Percentiles rank a stretch among this genome's conserved stretches.
phyloP scores from a whole-genome alignment of 2,888 invertebrate species.

The Galeruca laticollis region DNA sequence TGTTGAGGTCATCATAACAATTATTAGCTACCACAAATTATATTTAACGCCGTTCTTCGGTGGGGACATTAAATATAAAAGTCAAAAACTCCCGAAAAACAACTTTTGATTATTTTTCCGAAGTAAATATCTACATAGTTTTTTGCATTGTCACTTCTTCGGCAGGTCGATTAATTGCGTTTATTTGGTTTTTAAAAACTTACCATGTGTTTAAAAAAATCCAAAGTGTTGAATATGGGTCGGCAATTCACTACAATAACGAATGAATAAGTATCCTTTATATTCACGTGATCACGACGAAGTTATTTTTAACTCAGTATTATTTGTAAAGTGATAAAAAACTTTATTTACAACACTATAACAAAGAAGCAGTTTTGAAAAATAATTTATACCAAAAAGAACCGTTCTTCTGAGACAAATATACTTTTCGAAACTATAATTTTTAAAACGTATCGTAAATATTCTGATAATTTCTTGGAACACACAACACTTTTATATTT shows the following conservation, averaged over 20 bases:
- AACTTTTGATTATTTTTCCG: neutral
- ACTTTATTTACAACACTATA: constrained; percentile 48
- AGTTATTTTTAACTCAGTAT: constrained; percentile 53
- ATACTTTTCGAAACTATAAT: constrained; percentile 30
- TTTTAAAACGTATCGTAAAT: constrained; percentile 24
- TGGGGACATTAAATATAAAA: neutral
- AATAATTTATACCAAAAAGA: constrained; percentile 30
- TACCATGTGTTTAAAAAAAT: constrained; percentile 48
- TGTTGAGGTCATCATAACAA: constrained; percentile 9
- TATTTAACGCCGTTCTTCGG: neutral
- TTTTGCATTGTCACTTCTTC: neutral
- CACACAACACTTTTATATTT: constrained; percentile 36
- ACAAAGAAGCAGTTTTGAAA: constrained; percentile 41
- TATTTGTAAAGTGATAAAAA: constrained; percentile 53
- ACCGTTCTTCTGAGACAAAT: constrained; percentile 16
- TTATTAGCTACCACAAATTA: neutral
- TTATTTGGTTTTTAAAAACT: constrained; percentile 36
- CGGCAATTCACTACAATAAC: constrained; percentile 33
- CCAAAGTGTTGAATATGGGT: constrained; percentile 33
- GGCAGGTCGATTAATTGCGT: neutral
- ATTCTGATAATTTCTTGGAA: constrained; percentile 31
- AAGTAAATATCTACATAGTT: neutral
- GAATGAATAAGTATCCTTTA: constrained; percentile 40
- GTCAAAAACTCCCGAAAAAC: neutral
- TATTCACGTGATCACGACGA: constrained; percentile 50